Conservation (phyloP, 1,140 invertebrate genomes). For the Periplaneta americana region DNA sequence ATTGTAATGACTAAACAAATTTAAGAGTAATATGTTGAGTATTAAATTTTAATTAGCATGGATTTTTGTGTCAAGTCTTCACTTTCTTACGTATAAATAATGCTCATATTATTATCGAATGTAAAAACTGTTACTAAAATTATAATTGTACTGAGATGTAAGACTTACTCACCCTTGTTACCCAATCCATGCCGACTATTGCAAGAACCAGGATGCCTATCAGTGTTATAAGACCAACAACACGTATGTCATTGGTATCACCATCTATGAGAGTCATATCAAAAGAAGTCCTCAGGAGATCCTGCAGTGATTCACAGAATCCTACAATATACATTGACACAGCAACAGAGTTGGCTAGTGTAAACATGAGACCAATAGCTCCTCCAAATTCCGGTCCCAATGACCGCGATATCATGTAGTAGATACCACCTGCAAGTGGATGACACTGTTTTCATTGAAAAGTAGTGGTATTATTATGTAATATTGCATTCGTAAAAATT, state of each 20-base stretch:
- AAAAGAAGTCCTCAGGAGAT: slow-evolving; percentile 31
- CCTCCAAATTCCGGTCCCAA: slow-evolving; percentile 62
- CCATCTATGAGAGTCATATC: slow-evolving; percentile 31
- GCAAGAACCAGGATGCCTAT: slow-evolving; percentile 38
- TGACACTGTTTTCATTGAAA: too few relatives aligned
- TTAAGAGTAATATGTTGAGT: too few relatives aligned
- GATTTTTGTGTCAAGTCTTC: too few relatives aligned
- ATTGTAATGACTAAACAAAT: too few relatives aligned
- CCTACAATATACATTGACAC: slow-evolving; percentile 60
- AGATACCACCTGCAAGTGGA: slow-evolving; percentile 45
- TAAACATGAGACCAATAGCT: slow-evolving; percentile 59
- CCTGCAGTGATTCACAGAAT: slow-evolving; percentile 53
- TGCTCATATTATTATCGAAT: too few relatives aligned
- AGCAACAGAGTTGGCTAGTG: slow-evolving; percentile 56
- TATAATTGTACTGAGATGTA: too few relatives aligned
- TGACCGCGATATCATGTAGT: slow-evolving; percentile 57
- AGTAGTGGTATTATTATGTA: too few relatives aligned
- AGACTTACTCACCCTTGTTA: slow-evolving; percentile 29
- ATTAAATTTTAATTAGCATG: too few relatives aligned
- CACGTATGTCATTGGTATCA: slow-evolving; percentile 38
- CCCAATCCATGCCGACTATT: slow-evolving; percentile 45
- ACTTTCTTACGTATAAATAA: too few relatives aligned
- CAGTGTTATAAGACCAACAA: slow-evolving; percentile 34
- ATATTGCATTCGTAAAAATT: neutral
- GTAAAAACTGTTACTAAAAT: too few relatives aligned